Evolutionary conservation across 2,888 invertebrate species (phyloP).

Genomic region (Callosobruchus maculatus): DNA sequence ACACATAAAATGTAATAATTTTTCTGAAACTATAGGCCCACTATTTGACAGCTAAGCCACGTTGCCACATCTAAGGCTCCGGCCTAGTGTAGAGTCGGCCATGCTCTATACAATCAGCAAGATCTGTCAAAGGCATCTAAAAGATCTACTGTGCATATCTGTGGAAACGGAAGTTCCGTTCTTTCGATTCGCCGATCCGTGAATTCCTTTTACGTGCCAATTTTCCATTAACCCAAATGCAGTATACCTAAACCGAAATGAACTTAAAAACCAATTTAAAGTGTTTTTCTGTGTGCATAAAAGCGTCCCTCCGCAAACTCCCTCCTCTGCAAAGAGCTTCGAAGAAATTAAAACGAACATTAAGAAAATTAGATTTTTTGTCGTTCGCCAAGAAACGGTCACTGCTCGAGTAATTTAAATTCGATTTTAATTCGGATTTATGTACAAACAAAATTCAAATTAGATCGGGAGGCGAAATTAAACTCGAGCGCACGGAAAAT

Average conservation of each 20-base stretch:
- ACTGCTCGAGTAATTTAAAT: slow-evolving; percentile 30
- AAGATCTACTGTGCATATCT: background rate
- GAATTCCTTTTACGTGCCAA: slow-evolving; percentile 8
- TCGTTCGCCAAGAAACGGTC: background rate
- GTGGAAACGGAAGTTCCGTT: background rate
- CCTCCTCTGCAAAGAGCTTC: background rate
- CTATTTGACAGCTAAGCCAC: too few species aligned
- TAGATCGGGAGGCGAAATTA: slow-evolving; percentile 47
- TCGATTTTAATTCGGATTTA: slow-evolving; percentile 43
- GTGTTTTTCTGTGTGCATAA: slow-evolving; percentile 13
- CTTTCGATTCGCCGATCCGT: background rate
- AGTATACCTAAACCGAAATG: slow-evolving; percentile 14
- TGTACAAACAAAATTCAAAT: slow-evolving; percentile 48
- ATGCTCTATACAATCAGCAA: background rate
- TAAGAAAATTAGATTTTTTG: slow-evolving; percentile 24
- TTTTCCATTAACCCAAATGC: slow-evolving; percentile 19
- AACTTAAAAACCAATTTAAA: slow-evolving; percentile 19
- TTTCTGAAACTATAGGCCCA: too few species aligned
- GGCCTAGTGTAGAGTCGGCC: too few species aligned
- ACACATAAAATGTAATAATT: too few species aligned
- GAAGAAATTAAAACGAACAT: slow-evolving; percentile 22
- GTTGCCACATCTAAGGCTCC: too few species aligned
- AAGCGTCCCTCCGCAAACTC: slow-evolving; percentile 8
- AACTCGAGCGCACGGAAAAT: slow-evolving; percentile 47
- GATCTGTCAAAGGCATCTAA: background rate